These are phyloP conservation scores for Lymantria monacha DNA, from an alignment of 2,888 invertebrate species.

Conservation along the genomic window DNA sequence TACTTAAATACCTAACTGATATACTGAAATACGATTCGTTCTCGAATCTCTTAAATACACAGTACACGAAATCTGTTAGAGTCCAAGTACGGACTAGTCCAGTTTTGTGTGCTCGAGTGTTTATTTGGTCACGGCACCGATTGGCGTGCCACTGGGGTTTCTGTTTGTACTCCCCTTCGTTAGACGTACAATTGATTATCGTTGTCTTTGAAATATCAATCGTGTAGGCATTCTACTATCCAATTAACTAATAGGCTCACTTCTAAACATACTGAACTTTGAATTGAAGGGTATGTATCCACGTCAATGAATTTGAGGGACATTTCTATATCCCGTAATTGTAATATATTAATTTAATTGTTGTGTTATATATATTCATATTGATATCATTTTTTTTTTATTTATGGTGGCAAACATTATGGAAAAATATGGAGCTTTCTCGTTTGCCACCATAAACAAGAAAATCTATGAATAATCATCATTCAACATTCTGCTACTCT, in stretches of 20 bases:
- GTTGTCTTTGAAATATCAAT: constrained; percentile 33
- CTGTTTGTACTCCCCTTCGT: constrained; percentile 23
- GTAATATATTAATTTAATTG: not conserved
- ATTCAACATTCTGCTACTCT: no score
- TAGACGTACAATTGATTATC: constrained; percentile 33
- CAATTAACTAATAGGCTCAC: constrained; percentile 29
- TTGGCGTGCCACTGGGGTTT: constrained; percentile 4
- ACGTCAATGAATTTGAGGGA: not conserved
- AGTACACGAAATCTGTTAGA: not conserved
- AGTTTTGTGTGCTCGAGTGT: not conserved
- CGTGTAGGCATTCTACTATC: constrained; percentile 18
- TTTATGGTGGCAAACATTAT: no score
- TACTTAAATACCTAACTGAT: no score
- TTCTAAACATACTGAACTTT: not conserved
- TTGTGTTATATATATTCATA: not conserved
- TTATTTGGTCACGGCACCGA: constrained; percentile 7
- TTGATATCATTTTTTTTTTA: no score
- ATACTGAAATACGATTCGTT: not conserved
- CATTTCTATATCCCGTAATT: not conserved
- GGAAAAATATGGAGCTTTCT: no score
- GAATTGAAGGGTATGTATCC: not conserved
- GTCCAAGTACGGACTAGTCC: not conserved
- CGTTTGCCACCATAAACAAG: no score
- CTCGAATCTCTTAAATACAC: not conserved
- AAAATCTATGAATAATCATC: no score